Base-by-base conservation (phyloP, 2,888 invertebrate genomes). In the Pristionchus maxplancki region DNA sequence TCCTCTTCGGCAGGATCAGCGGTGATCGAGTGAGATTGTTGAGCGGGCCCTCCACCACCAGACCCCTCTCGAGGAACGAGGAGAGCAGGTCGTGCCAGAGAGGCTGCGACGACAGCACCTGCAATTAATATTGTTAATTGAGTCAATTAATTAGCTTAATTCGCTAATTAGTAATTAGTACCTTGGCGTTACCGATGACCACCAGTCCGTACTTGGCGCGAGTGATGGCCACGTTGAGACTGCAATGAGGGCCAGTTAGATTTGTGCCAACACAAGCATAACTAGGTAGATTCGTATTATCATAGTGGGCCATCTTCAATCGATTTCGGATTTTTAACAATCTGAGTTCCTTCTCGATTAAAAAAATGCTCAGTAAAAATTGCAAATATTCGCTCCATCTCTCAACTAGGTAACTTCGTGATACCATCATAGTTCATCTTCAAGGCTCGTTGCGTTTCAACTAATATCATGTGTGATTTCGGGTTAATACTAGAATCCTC, bases 171-270 rank as follows among this genome's bases (percentile, higher is more conserved):
- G 48, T 31, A 67, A 67, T 28, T 31, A 62, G 9, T 50, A 90
- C 90, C 95, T 99, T 99, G 0, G 99, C 99, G 95, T 99, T 99
- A 87, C 99, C 99, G 88, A 99, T 98, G 90, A 99, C 97, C 91
- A 99, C 98, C 78, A 94, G 90, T 34, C 93, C 94, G 90, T 95
- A 96, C 95, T 98, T 98, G 11, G 99, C 98, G 89, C 99, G 96
- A 0, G 99, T 99, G 31, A 99, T 95, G 0, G 99, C 99, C 0
- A 99, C 99, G 95, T 99, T 99, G 86, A 99, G 96, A 88, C 85
- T 85, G 64, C 9, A 85, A 85, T 37, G 11, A 44, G 28, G 11
- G 9, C 0, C 3, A 31, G 31, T 15, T 34, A 20, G 31, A 24
- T 31, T 48, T 20, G 31, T n/a, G n/a, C n/a, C n/a, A n/a, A n/a